Evolutionary conservation across 2,888 invertebrate species (phyloP).

Genomic region (Galerucella pusilla): DNA sequence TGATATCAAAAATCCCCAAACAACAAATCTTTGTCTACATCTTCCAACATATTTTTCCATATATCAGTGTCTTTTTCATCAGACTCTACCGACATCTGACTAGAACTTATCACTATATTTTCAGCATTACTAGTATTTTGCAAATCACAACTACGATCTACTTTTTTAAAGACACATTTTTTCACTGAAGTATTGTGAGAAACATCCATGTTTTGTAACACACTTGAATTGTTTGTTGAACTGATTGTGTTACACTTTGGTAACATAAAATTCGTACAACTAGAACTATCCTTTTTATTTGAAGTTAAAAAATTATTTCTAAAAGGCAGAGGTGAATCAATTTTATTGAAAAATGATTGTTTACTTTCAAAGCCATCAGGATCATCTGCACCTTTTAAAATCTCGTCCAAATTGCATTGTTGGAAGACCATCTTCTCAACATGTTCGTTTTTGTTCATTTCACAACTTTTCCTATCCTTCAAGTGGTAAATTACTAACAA

Average conservation of each 20-base stretch:
- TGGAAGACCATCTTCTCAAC: constrained; percentile 41
- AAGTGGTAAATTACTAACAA: constrained; percentile 55
- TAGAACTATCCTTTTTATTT: neutral
- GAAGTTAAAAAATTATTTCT: neutral
- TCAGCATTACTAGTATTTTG: constrained; percentile 20
- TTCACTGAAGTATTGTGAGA: constrained; percentile 5
- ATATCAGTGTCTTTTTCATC: constrained; percentile 49
- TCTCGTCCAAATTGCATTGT: constrained; percentile 24
- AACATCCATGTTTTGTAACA: constrained; percentile 15
- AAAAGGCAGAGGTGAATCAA: neutral
- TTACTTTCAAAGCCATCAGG: neutral
- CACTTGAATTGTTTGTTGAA: neutral
- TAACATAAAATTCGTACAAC: constrained; percentile 17
- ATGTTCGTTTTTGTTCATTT: neutral
- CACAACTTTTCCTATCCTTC: constrained; percentile 8
- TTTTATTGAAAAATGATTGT: neutral
- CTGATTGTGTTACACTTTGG: constrained; percentile 6
- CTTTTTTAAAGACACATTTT: constrained; percentile 35
- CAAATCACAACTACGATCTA: neutral
- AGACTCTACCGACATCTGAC: constrained; percentile 42
- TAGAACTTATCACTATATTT: constrained; percentile 34
- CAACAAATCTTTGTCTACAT: constrained; percentile 53
- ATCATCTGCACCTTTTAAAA: constrained; percentile 34
- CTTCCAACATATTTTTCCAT: constrained; percentile 52
- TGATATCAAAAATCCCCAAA: constrained; percentile 55